A percentile compares a stretch with the other conserved stretches of the same genome.
These are phyloP conservation scores for Petrophora chlorosata DNA, from an alignment of 2,888 invertebrate genomes.

Conservation along the genomic window DNA sequence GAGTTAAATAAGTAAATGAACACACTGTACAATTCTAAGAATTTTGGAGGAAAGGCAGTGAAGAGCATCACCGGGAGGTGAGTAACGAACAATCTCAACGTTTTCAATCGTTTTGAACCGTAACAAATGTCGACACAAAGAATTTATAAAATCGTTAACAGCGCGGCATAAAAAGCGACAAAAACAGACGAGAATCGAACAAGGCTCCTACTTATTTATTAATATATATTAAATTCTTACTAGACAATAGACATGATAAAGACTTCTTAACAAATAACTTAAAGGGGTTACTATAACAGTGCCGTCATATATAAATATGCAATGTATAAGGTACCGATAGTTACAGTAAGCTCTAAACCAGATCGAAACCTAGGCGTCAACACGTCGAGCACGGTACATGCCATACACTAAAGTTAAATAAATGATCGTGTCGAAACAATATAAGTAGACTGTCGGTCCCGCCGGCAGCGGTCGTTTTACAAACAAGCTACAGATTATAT, in stretches of 20 bases:
- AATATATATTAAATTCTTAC: conserved; percentile 81
- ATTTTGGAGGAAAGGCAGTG: conserved; percentile 70
- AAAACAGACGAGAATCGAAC: conserved; percentile 74
- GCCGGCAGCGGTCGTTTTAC: conserved; percentile 58
- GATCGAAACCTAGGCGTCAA: conserved; percentile 39
- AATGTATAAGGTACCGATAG: conserved; percentile 73
- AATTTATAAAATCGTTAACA: conserved; percentile 56
- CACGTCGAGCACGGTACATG: conserved; percentile 8
- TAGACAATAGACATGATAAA: conserved; percentile 82
- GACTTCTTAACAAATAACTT: conserved; percentile 81
- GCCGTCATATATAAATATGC: conserved; percentile 76
- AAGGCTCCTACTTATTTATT: conserved; percentile 71
- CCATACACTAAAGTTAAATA: conserved; percentile 26
- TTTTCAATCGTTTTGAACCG: conserved; percentile 52
- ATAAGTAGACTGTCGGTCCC: conserved; percentile 7
- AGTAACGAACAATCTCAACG: conserved; percentile 55
- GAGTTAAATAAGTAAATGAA: conserved; percentile 61
- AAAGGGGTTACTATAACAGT: conserved; percentile 78
- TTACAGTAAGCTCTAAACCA: conserved; percentile 74
- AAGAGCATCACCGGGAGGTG: conserved; percentile 52
- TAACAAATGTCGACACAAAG: conserved; percentile 63
- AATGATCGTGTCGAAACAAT: conserved; percentile 15
- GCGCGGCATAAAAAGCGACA: conserved; percentile 71
- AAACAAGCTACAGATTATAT: conserved; percentile 74
- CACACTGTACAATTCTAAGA: conserved; percentile 58